A percentile compares a stretch with the other conserved stretches of the same genome.
These are phyloP conservation scores for Scolanthus callimorphus DNA, from an alignment of 92 coral and sea anemone species.

Conservation along the genomic window DNA sequence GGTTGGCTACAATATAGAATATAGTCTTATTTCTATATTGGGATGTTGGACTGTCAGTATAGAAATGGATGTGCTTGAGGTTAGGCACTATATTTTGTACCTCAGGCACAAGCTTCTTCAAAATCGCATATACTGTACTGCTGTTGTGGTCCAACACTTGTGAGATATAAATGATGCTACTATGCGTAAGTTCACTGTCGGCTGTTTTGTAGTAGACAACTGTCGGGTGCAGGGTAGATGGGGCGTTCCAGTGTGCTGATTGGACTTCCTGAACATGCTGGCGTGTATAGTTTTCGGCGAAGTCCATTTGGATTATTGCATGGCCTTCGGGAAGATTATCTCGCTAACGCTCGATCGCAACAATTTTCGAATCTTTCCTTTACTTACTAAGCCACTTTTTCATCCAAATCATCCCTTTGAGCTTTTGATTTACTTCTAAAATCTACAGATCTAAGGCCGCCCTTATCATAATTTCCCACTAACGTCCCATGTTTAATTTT, in stretches of 20 bases:
- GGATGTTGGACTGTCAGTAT: conserved; percentile 48
- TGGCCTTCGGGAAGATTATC: conserved; percentile 25
- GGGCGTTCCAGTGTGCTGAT: conserved; percentile 54
- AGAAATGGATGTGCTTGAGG: conserved; percentile 28
- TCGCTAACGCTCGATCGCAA: no score
- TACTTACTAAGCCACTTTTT: no score
- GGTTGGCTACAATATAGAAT: conserved; percentile 12
- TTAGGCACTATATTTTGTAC: conserved; percentile 6
- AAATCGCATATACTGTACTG: conserved; percentile 14
- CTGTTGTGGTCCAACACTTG: conserved; percentile 22
- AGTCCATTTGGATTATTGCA: conserved; percentile 14
- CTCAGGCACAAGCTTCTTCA: conserved; percentile 21
- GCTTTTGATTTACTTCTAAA: no score
- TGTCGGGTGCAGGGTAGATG: conserved; percentile 36
- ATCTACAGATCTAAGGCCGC: no score
- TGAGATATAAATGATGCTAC: conserved; percentile 33
- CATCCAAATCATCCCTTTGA: no score
- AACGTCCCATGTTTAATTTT: no score
- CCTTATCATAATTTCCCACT: no score
- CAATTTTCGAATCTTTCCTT: no score
- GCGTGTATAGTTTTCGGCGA: conserved; percentile 29
- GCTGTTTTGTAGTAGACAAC: conserved; percentile 20
- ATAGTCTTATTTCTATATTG: conserved; percentile 50
- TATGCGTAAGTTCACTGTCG: conserved; percentile 5
- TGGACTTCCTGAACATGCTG: conserved; percentile 31